A percentile compares a stretch with the other conserved stretches of the same genome.
These are phyloP conservation scores for Vidua chalybeata DNA, from an alignment of 2,113 vertebrate genomes.

Conservation along the genomic window DNA sequence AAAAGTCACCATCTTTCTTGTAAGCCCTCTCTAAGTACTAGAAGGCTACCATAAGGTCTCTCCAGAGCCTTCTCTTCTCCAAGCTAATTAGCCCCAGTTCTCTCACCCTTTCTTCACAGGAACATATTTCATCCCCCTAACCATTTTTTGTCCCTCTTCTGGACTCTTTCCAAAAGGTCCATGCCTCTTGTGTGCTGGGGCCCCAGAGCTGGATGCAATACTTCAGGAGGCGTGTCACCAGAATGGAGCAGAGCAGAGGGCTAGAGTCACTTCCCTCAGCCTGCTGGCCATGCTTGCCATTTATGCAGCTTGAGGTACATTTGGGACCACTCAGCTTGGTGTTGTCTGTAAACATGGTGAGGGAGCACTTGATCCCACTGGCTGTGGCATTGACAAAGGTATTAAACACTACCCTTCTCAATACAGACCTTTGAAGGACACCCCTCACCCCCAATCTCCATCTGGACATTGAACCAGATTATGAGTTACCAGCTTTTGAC, in stretches of 20 bases:
- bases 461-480: not conserved
- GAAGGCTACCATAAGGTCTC: not conserved
- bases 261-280: not conserved
- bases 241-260: not conserved
- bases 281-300: accelerated
- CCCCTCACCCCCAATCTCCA: not conserved
- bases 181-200: not conserved
- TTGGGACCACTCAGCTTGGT: not conserved
- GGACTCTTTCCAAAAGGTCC: not conserved
- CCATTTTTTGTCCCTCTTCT: not conserved
- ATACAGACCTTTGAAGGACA: not conserved
- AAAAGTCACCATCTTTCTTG: not conserved
- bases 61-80: not conserved
- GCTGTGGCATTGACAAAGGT: not conserved
- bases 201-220: not conserved
- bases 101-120: not conserved
- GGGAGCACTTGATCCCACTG: not conserved
- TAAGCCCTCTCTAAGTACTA: not conserved
- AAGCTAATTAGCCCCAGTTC: not conserved
- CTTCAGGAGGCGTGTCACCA: not conserved
- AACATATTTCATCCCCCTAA: not conserved
- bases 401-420: not conserved
- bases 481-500: not conserved
- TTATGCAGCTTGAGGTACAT: not conserved
- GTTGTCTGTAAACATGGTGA: not conserved